Base-by-base conservation (phyloP, 2,888 invertebrate genomes). In the Geotrupes spiniger region DNA sequence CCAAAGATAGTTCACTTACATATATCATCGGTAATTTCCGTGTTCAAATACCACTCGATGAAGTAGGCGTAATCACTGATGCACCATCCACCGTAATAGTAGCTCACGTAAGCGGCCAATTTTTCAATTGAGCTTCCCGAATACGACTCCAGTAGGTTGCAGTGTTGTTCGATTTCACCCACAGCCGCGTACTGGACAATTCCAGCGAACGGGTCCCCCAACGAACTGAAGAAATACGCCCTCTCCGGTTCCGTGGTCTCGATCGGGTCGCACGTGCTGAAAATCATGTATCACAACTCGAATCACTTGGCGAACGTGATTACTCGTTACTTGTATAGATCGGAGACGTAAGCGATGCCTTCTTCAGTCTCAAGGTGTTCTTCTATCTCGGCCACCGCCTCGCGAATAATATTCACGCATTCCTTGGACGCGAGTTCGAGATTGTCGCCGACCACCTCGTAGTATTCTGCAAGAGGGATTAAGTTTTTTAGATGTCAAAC, bases 271-370 rank as follows among this genome's bases (percentile, higher is more conserved):
- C 57, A 57, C 2, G 49, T 42, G 9, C 54, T 57, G 33, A 14
- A 38, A 42, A 31, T 8, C 26, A 12, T n/a, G n/a, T n/a, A n/a
- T n/a, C n/a, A n/a, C n/a, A n/a, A n/a, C n/a, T n/a, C n/a, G n/a
- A n/a, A n/a, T n/a, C n/a, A n/a, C n/a, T 2, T 38, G 4, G 25
- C 12, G n/a, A n/a, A 2, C 29, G 11, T 31, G 36, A 14, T 53
- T 66, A n/a, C n/a, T n/a, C n/a, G n/a, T 67, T 57, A 80, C 80
- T 74, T 73, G 64, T 79, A 79, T 57, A 74, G 56, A 9, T 59
- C 49, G 1, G 76, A 74, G 1, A 79, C 60, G 1, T 60, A 63
- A 0, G 59, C 52, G 0, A 71, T 59, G 0, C 77, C 76, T 0
- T 42, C 50, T 1, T 59, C 15, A 0, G 66, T 60, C 1, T 42